phyloP scores from a whole-genome alignment of 2,888 invertebrate species.

The Metopia argyrocephala region DNA sequence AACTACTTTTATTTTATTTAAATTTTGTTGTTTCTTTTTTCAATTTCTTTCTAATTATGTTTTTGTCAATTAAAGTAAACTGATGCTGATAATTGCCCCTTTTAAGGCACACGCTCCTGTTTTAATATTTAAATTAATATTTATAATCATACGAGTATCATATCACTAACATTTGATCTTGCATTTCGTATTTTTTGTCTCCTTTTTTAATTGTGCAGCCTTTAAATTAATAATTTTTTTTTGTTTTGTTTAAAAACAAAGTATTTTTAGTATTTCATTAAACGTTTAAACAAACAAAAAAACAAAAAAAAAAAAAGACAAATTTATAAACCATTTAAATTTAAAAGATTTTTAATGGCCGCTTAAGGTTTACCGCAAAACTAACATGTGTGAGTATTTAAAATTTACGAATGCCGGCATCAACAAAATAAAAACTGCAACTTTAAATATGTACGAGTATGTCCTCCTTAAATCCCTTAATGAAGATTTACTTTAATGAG shows the following conservation, averaged over 20 bases:
- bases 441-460: no score
- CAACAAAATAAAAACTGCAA: not conserved
- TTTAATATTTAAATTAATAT: not conserved
- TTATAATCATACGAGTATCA: not conserved
- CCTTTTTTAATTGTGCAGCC: not conserved
- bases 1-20: no score
- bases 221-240: not conserved
- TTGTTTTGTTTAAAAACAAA: not conserved
- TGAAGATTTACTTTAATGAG: constrained; percentile 60
- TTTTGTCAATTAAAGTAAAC: no score
- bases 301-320: not conserved
- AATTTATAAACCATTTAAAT: not conserved
- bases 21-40: no score
- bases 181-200: not conserved
- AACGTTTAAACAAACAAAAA: not conserved
- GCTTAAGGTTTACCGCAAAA: not conserved
- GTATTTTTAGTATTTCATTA: not conserved
- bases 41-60: no score
- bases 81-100: no score
- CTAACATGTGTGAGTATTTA: not conserved
- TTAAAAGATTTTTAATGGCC: not conserved
- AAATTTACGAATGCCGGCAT: not conserved
- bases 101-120: no score
- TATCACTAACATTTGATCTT: not conserved
- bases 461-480: constrained; percentile 44